Evolutionary conservation across 2,888 invertebrate species (phyloP), one percentile per base, ranked within the genome.

Genomic region (Pammene fasciana): DNA sequence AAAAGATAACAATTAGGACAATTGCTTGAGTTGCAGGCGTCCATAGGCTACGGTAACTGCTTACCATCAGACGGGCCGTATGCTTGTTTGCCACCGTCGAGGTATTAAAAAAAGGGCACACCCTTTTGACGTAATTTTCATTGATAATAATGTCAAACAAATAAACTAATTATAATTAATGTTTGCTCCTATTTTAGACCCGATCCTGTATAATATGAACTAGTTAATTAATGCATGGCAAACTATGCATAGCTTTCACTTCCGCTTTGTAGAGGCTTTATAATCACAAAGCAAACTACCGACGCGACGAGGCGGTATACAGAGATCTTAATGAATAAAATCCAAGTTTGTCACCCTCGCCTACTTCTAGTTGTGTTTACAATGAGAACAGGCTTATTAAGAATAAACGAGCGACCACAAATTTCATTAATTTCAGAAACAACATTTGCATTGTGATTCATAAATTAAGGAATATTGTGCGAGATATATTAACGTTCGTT

Each of bases 401-500:
- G 60, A 65, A 60, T 43, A 60, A 60, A 48, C 46, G 55, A 65
- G 18, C 64, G 64, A 60, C 59, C 70, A 26, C 70, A 70, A 64
- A 59, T 65, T 59, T 66, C 65, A 71, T 59, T 71, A 74, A 76
- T 74, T 73, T 75, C 70, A 75, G 71, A 67, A 72, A 72, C 76
- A 70, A 72, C 68, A 75, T 76, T 77, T 75, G 72, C 74, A 75
- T 75, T 76, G 74, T 74, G 77, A 76, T 76, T 76, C 74, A 73
- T 73, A 75, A 82, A 80, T 79, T 77, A 77, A 75, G 60, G 72
- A 74, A 56, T 45, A 59, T 34, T 57, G 45, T 43, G 73, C 75
- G 74, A 77, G 80, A 82, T 80, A 81, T 82, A 85, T n/a, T 76
- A 73, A 75, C 76, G 73, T 73, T 60, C 76, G 73, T 73, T 60